These are phyloP conservation scores for Heterotilapia buettikoferi DNA, from an alignment of 2,113 vertebrate genomes.

Conservation along the genomic window DNA sequence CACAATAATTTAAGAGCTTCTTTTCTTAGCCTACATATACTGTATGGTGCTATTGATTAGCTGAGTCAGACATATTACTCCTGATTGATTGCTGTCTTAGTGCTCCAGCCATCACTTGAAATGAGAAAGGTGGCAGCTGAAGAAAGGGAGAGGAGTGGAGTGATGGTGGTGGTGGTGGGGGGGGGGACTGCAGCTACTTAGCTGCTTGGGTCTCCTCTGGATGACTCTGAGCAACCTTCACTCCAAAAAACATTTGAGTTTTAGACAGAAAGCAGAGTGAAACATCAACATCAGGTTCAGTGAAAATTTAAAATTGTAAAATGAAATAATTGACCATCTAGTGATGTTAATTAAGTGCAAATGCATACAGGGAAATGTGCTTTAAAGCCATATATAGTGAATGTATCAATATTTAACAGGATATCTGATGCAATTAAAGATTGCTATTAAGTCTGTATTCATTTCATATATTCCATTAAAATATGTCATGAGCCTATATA, in stretches of 20 bases:
- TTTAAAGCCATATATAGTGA: neutral
- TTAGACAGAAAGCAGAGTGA: neutral
- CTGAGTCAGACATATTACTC: conserved; percentile 35
- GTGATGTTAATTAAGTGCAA: neutral
- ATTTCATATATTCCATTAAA: neutral
- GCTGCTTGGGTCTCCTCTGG: neutral
- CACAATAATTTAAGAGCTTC: conserved; percentile 30
- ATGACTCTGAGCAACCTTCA: neutral
- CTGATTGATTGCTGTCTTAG: conserved; percentile 40
- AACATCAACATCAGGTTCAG: neutral
- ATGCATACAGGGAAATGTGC: neutral
- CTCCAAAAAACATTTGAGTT: neutral
- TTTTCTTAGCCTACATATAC: conserved; percentile 24
- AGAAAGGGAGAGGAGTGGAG: neutral
- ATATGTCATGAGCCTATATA: neutral
- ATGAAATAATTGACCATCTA: neutral
- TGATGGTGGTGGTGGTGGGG: neutral
- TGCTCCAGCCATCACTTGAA: conserved; percentile 19
- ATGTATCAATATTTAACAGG: neutral
- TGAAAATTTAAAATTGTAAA: neutral
- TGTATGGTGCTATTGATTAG: conserved; percentile 43
- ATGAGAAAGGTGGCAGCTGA: conserved; percentile 2
- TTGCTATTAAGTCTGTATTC: neutral
- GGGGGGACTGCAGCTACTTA: neutral
- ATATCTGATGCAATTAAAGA: neutral